Base-by-base conservation (phyloP, 2,113 vertebrate species). In the Syrrhaptes paradoxus region DNA sequence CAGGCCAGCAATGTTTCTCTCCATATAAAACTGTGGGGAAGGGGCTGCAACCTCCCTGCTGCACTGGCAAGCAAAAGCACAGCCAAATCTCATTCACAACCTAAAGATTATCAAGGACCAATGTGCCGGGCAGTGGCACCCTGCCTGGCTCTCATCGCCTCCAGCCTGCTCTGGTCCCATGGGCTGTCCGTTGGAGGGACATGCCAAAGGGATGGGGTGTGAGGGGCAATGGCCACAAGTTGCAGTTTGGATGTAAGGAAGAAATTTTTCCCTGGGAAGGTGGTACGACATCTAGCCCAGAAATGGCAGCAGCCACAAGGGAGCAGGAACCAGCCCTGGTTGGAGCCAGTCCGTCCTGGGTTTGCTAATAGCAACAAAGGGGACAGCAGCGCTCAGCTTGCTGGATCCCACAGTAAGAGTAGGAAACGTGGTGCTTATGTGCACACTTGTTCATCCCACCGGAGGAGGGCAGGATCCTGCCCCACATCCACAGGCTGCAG, bases 341-440 rank as follows among this genome's bases (percentile, higher is more conserved):
- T 31, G 18, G 14, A 67, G 5, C 4, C 36, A n/a, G 26, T 46
- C 59, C 24, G 17, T 28, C 34, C n/a, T 0, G 2, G 18, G 14
- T 58, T 87, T 79, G 55, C 29, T 66, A 54, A 72, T 0, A 58
- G 25, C 63, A 32, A 25, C 45, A 7, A 41, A 67, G 26, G 11
- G 43, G 36, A 68, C 25, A 57, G 51, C 59, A 46, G 11, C 0
- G 2, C 51, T 52, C 0, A 1, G 38, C 66, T 17, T 26, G 34
- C 22, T 59, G 88, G 62, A 73, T 49, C 10, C 15, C 41, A 15
- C 16, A 31, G 65, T 1, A 6, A 20, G 12, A 26, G 55, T 7
- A 41, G 0, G 3, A 24, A 48, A 32, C 7, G 29, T 0, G 2
- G 34, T 4, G 16, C 0, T 0, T 11, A 68, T 14, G 29, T 14